phyloP scores from a whole-genome alignment of 2,113 vertebrate genomes.

The Thamnophis sirtalis region DNA sequence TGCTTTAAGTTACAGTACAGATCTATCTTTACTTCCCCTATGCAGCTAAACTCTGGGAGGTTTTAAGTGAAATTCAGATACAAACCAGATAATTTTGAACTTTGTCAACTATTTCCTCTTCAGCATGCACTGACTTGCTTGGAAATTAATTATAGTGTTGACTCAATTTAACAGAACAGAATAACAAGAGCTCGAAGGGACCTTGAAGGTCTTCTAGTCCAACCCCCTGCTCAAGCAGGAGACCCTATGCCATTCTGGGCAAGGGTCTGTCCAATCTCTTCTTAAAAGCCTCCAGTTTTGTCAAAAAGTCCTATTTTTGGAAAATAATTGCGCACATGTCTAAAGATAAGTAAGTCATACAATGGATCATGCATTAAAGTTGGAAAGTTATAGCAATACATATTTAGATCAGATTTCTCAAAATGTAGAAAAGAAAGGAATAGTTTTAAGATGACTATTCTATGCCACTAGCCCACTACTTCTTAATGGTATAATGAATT shows the following conservation, averaged over 20 bases:
- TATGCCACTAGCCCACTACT: not conserved
- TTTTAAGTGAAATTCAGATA: constrained; percentile 6
- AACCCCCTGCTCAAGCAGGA: not conserved
- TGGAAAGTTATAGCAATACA: not conserved
- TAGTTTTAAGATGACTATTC: not conserved
- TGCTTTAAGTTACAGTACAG: constrained; percentile 2
- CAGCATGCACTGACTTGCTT: not conserved
- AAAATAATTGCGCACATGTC: not conserved
- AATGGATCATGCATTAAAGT: not conserved
- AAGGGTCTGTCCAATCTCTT: not conserved
- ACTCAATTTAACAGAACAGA: not conserved
- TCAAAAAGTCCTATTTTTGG: not conserved
- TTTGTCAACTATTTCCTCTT: accelerated
- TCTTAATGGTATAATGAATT: not conserved
- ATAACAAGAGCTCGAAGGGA: not conserved
- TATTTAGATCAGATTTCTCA: not conserved
- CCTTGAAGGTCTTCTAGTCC: not conserved
- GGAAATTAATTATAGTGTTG: not conserved
- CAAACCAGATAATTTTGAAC: not conserved
- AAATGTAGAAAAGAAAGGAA: not conserved
- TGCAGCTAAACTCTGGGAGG: not conserved
- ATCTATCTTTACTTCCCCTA: not conserved
- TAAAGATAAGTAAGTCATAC: not conserved
- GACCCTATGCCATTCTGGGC: not conserved
- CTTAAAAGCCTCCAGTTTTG: not conserved